Conservation (phyloP, 2,113 vertebrate species). For the Chionomys nivalis region DNA sequence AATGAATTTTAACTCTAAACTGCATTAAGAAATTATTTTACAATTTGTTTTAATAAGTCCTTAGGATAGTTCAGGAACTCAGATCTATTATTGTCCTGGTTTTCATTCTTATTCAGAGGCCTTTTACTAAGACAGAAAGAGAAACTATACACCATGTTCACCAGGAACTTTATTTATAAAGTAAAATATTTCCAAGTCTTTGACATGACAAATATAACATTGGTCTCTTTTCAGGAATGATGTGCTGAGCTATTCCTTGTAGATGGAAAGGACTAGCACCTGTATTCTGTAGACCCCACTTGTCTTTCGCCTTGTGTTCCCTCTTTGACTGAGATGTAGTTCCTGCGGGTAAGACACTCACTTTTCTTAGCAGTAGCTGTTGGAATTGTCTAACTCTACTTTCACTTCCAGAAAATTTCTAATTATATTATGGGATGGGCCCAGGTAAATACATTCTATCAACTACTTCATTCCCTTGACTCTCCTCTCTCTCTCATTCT, state of each 20-base stretch:
- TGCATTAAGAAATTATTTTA: conserved; percentile 32
- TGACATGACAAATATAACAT: not conserved
- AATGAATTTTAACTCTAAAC: conserved; percentile 8
- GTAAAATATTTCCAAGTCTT: conserved; percentile 54
- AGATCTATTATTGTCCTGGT: conserved; percentile 54
- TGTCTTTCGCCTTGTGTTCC: not conserved
- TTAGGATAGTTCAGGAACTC: conserved; percentile 22
- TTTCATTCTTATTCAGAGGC: conserved; percentile 58
- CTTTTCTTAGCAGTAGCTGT: not conserved
- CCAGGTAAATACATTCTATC: not conserved
- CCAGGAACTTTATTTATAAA: conserved; percentile 31
- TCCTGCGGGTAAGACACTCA: not conserved
- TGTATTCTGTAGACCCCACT: not conserved
- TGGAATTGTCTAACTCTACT: not conserved
- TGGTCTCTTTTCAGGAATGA: not conserved
- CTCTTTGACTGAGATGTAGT: not conserved
- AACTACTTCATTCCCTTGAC: not conserved
- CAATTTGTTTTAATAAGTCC: conserved; percentile 49
- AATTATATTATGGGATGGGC: not conserved
- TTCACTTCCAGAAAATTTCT: not conserved
- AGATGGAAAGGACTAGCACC: not conserved
- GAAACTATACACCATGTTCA: not conserved
- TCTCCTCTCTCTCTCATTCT: not conserved
- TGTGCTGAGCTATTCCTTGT: not conserved
- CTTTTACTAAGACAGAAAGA: conserved; percentile 17